Evolutionary conservation across 1,140 invertebrate genomes (phyloP).

Genomic region (Reticulitermes speratus): DNA sequence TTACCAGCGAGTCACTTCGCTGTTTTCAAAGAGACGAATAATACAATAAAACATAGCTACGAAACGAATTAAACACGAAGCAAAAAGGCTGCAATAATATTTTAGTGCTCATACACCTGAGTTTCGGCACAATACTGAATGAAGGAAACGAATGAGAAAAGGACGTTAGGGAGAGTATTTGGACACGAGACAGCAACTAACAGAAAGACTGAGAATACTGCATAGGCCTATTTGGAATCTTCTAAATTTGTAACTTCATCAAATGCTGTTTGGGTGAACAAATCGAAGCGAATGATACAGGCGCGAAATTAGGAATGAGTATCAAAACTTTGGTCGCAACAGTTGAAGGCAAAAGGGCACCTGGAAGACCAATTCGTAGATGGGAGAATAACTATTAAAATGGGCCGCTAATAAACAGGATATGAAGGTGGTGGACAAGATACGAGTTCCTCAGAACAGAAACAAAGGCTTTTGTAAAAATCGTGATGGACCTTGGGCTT

Average conservation of each 20-base stretch:
- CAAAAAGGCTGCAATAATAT: no score
- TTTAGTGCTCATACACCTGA: no score
- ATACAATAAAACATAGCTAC: no score
- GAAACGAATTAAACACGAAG: no score
- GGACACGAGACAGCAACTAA: background rate
- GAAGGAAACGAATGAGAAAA: no score
- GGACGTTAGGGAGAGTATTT: background rate
- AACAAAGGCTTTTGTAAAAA: background rate
- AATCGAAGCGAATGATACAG: background rate
- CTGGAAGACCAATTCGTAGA: background rate
- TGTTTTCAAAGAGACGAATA: no score
- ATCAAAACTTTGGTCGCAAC: background rate
- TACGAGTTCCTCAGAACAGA: background rate
- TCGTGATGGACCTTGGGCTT: background rate
- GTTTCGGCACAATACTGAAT: no score
- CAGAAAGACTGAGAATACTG: background rate
- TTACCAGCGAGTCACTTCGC: no score
- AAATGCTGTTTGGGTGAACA: background rate
- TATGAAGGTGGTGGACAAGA: background rate
- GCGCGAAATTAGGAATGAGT: background rate
- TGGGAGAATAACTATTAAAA: background rate
- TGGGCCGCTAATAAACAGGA: background rate
- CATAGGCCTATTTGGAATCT: background rate
- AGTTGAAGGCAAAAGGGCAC: background rate
- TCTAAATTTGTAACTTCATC: background rate